These are phyloP conservation scores for Cantharis rustica DNA, from an alignment of 2,888 invertebrate species.

Conservation along the genomic window DNA sequence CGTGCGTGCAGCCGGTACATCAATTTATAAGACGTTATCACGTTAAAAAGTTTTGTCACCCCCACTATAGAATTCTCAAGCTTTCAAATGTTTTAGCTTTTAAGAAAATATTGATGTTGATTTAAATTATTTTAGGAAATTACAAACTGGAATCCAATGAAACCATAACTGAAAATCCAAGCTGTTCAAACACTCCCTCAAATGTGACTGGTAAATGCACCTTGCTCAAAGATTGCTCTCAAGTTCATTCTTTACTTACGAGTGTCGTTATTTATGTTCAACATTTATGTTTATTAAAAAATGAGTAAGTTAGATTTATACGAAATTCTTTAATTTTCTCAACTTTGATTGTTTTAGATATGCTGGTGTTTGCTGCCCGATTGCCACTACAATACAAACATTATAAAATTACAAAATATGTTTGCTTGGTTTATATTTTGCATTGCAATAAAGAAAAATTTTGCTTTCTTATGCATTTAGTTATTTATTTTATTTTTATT, in stretches of 20 bases:
- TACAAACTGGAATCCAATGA: background rate
- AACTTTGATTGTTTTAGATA: background rate
- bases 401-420: no score
- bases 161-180: background rate
- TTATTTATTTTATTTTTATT: no score
- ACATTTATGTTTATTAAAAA: background rate
- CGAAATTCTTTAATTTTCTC: background rate
- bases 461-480: no score
- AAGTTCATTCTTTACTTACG: background rate
- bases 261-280: background rate
- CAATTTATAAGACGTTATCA: no score
- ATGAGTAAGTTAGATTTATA: background rate
- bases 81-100: no score
- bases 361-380: background rate
- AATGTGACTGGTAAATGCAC: background rate
- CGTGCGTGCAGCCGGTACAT: no score
- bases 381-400: background rate
- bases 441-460: no score
- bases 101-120: no score
- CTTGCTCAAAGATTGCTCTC: background rate
- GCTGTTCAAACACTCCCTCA: background rate
- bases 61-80: no score
- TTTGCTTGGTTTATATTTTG: no score
- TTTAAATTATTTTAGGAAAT: slow-evolving; percentile 1
- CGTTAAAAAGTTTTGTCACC: no score